phyloP scores from a whole-genome alignment of 2,113 vertebrate genomes.

The Galbula dea region DNA sequence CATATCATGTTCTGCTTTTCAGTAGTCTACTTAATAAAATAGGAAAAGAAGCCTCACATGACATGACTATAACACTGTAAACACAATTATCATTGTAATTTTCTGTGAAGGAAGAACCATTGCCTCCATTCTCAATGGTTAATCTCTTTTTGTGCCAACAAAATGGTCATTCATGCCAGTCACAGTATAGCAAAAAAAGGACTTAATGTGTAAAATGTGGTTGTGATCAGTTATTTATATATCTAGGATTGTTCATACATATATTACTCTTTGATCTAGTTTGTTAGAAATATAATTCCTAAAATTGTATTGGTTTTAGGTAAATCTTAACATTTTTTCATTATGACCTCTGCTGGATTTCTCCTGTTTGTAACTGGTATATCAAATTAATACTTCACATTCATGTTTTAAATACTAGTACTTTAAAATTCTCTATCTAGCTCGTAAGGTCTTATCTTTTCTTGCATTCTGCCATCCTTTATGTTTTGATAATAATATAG shows the following conservation, averaged over 20 bases:
- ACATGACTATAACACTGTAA: neutral
- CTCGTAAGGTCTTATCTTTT: neutral
- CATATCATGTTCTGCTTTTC: neutral
- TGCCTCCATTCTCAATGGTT: neutral
- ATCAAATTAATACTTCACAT: neutral
- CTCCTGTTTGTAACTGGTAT: neutral
- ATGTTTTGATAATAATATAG: neutral
- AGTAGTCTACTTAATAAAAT: neutral
- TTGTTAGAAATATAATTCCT: neutral
- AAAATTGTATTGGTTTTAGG: neutral
- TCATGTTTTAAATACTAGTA: neutral
- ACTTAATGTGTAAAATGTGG: neutral
- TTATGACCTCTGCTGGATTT: neutral
- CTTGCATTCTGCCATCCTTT: neutral
- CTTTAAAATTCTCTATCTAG: neutral
- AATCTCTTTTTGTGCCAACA: neutral
- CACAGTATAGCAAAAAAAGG: neutral
- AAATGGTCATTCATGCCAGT: neutral
- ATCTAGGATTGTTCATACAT: neutral
- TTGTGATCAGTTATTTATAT: neutral
- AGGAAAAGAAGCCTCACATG: neutral
- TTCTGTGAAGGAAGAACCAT: neutral
- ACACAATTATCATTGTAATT: neutral
- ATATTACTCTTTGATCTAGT: neutral
- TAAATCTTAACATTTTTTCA: neutral